Conservation (phyloP, 2,797 vertebrate species). For the Clamator glandarius region DNA sequence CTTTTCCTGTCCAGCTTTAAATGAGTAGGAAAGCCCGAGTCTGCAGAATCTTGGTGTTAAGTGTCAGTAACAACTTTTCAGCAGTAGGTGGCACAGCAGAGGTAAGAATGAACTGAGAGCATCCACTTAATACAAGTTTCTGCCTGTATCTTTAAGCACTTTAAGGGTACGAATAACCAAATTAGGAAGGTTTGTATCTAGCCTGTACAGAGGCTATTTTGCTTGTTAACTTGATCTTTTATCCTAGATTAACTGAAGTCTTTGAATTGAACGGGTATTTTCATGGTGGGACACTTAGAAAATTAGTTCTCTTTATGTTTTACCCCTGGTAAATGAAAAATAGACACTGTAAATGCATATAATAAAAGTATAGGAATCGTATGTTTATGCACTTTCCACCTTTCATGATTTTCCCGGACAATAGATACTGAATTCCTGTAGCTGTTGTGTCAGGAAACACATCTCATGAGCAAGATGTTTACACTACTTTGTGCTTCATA, state of each 20-base stretch:
- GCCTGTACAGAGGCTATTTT: slow-evolving; percentile 32
- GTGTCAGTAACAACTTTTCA: slow-evolving; percentile 24
- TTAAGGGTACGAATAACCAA: slow-evolving; percentile 47
- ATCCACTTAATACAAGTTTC: not conserved
- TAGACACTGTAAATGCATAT: not conserved
- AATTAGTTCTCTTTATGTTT: not conserved
- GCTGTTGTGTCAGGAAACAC: slow-evolving; percentile 13
- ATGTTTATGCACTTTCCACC: not conserved
- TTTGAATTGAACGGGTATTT: slow-evolving; percentile 33
- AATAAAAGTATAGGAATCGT: slow-evolving; percentile 22
- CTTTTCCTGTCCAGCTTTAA: not conserved
- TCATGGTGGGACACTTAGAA: not conserved
- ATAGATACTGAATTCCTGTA: slow-evolving; percentile 8
- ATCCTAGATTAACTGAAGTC: slow-evolving; percentile 42
- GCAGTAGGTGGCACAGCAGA: slow-evolving; percentile 80
- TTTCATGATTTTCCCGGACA: not conserved
- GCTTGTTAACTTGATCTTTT: slow-evolving; percentile 56
- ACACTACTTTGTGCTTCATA: not conserved
- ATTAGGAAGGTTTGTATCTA: slow-evolving; percentile 45
- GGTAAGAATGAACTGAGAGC: slow-evolving; percentile 25
- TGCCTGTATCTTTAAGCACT: slow-evolving; percentile 54
- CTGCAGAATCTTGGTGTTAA: not conserved
- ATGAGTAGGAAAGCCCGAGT: not conserved
- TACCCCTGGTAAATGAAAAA: not conserved
- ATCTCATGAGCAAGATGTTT: not conserved